Base-by-base conservation (phyloP, 1,140 invertebrate species). In the Leptopilina boulardi region DNA sequence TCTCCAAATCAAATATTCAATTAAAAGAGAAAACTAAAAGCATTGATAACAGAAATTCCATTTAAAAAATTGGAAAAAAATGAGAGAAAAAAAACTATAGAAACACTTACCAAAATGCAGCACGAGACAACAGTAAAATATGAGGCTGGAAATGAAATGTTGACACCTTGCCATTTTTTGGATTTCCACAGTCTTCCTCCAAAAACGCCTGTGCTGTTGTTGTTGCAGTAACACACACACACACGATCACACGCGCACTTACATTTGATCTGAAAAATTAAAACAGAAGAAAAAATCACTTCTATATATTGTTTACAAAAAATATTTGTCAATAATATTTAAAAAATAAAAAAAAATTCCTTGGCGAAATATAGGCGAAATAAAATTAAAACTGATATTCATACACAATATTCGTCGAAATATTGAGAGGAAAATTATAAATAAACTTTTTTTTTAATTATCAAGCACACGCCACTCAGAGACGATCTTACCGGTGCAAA, bases 241-340 rank as follows among this genome's bases (percentile, higher is more conserved):
- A 84, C 84, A 82, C 84, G 80, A 82, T 84, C 85, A 86, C 86
- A 77, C 87, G 85, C 84, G 84, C 88, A 87, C 84, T 89, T 86
- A 87, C 83, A 87, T 87, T 84, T 76, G 84, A 89, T 87, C 87
- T 89, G 80, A n/a, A 89, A n/a, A 88, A 85, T 73, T 77, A 79
- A 85, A 83, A 84, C 34, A 38, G 72, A 75, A 78, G 73, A 34
- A 74, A 70, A 51, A 51, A 70, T 42, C 13, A 73, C 34, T n/a
- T 59, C 2, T 34, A n/a, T 72, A 34, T 1, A 30, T 66, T 44
- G 34, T 21, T 70, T 72, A 2, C 11, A 73, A 78, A 1, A 30
- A 54, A 21, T n/a, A n/a, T n/a, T 38, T 38, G 34, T 38, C 34
- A 38, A 38, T 6, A 6, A 4, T 38, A 38, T 8, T 8, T 2